Evolutionary conservation across 2,797 vertebrate genomes (phyloP).

Genomic region (Hemibagrus guttatus): DNA sequence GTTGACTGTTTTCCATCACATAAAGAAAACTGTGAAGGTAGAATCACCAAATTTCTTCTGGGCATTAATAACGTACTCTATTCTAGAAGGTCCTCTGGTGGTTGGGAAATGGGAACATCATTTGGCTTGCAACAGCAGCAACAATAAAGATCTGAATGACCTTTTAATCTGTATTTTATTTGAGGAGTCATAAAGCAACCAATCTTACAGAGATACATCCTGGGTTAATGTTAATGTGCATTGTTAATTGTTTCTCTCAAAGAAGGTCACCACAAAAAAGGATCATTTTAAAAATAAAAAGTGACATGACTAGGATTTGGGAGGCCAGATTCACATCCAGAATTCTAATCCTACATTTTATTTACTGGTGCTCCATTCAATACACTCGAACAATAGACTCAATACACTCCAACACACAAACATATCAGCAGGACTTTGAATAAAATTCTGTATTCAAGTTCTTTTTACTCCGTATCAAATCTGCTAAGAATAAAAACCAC

Average conservation of each 20-base stretch:
- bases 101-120: not conserved
- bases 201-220: not conserved
- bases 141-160: not conserved
- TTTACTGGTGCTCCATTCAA: conserved; percentile 29
- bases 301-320: conserved; percentile 37
- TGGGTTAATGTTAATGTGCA: not conserved
- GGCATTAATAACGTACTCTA: too few species aligned
- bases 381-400: not conserved
- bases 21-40: not conserved
- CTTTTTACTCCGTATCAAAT: not conserved
- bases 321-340: conserved; percentile 41
- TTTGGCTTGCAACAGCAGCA: not conserved
- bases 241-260: conserved; percentile 19
- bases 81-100: not conserved
- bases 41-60: not conserved
- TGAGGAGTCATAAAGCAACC: not conserved
- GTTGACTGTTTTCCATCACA: not conserved
- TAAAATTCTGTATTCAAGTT: not conserved
- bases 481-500: conserved; percentile 1
- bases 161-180: not conserved
- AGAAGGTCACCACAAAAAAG: conserved; percentile 20
- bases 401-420: conserved; percentile 11
- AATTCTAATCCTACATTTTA: conserved; percentile 42
- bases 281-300: conserved; percentile 45
- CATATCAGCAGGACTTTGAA: not conserved